These are phyloP conservation scores for Polyommatus icarus DNA, from an alignment of 2,888 invertebrate species.

Conservation along the genomic window DNA sequence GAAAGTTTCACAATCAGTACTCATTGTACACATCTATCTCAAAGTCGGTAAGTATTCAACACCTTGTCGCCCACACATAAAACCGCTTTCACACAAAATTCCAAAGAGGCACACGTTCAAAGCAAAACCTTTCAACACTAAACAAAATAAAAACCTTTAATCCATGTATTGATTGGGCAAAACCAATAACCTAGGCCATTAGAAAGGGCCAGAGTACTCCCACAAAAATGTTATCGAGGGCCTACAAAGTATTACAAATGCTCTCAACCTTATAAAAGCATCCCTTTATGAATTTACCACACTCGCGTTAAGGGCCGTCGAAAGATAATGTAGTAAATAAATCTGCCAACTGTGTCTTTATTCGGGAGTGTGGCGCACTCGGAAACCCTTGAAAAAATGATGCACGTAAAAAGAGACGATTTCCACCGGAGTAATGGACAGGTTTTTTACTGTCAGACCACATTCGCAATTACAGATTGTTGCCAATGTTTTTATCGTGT, in stretches of 20 bases:
- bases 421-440: not conserved
- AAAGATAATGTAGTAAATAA: conserved; percentile 72
- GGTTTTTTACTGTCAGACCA: not conserved
- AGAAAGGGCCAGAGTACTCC: conserved; percentile 11
- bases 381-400: conserved; percentile 53
- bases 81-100: not conserved
- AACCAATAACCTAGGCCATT: conserved; percentile 9
- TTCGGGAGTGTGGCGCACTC: conserved; percentile 55
- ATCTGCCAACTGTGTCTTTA: conserved; percentile 56
- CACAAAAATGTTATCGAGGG: conserved; percentile 17
- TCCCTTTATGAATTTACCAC: conserved; percentile 23
- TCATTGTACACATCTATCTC: no score
- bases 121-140: not conserved
- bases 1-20: not conserved
- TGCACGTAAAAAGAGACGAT: conserved; percentile 37
- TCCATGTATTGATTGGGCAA: not conserved
- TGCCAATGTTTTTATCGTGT: not conserved
- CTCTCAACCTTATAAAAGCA: conserved; percentile 29
- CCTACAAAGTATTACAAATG: conserved; percentile 7
- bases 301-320: conserved; percentile 54
- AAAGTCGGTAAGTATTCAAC: not conserved
- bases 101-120: not conserved
- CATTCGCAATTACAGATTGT: not conserved
- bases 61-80: not conserved
- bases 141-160: conserved; percentile 14